Conservation (phyloP, 2,888 invertebrate genomes). For the Luperina nickerlii region DNA sequence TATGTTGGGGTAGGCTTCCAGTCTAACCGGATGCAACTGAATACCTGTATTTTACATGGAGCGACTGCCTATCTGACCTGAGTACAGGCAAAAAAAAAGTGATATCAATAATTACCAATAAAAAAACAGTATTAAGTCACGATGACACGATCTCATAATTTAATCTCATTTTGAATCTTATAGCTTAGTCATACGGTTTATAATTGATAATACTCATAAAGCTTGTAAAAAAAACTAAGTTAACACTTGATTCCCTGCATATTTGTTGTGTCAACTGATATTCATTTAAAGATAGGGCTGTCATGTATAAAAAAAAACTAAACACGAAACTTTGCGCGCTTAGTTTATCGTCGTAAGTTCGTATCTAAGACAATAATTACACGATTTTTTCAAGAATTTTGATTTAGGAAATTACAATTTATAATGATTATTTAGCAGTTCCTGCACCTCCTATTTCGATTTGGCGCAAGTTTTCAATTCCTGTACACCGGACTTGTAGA, state of each 20-base stretch:
- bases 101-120: conserved; percentile 8
- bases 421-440: too few relatives aligned
- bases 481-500: background rate
- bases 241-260: background rate
- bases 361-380: too few relatives aligned
- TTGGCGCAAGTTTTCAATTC: background rate
- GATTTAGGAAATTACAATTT: background rate
- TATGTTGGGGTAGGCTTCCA: too few relatives aligned
- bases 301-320: background rate
- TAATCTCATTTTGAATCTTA: background rate
- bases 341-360: too few relatives aligned
- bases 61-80: too few relatives aligned
- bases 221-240: background rate
- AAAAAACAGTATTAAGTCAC: conserved; percentile 2
- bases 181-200: background rate
- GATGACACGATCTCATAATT: background rate
- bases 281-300: background rate
- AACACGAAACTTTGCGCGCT: too few relatives aligned
- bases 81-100: background rate
- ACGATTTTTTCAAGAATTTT: background rate
- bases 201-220: background rate
- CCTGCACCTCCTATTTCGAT: too few relatives aligned
- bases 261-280: background rate
- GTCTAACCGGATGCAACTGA: too few relatives aligned
- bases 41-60: too few relatives aligned